Base-by-base conservation (phyloP, 2,113 vertebrate genomes). In the Meles meles region DNA sequence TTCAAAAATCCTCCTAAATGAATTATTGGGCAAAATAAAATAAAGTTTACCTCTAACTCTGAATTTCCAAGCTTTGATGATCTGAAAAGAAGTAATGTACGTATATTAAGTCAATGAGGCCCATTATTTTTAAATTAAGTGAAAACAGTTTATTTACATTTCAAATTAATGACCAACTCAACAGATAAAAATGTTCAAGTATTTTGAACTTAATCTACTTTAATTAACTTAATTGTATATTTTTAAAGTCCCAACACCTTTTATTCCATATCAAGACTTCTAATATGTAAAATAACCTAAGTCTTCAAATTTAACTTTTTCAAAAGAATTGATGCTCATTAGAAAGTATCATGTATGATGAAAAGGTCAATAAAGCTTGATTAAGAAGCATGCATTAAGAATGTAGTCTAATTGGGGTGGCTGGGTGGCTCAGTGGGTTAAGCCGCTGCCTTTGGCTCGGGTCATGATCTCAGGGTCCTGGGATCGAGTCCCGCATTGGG, bases 111-210 rank as follows among this genome's bases (percentile, higher is more conserved):
- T 69, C 57, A 91, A 80, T 96, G 8, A 92, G 2, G 2, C 12
- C 3, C 15, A 77, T 79, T 88, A 77, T 93, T 91, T 97, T 93
- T 34, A 61, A 95, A 94, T 71, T 90, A 90, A 76, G 25, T 92
- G 9, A 84, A 84, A 87, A 3, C 25, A 90, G 10, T 77, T 76
- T 81, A 9, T 61, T 81, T 18, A 88, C 86, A 12, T 81, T 95
- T 80, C 82, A 94, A 91, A 88, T 49, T 90, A 93, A 80, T 77
- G 37, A 86, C 10, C 44, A 91, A 49, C 90, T 77, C 15, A 72
- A 49, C 42, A 74, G 27, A 49, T 74, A 92, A 88, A 96, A 82
- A 90, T 42, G 4, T 77, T 71, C 34, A 1, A 52, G 79, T 96
- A 21, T 52, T 87, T 83, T 87, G 13, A 94, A 81, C 13, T 76